Evolutionary conservation across 2,797 vertebrate species (phyloP), one percentile per base, ranked within the genome.

Genomic region (Alca torda): DNA sequence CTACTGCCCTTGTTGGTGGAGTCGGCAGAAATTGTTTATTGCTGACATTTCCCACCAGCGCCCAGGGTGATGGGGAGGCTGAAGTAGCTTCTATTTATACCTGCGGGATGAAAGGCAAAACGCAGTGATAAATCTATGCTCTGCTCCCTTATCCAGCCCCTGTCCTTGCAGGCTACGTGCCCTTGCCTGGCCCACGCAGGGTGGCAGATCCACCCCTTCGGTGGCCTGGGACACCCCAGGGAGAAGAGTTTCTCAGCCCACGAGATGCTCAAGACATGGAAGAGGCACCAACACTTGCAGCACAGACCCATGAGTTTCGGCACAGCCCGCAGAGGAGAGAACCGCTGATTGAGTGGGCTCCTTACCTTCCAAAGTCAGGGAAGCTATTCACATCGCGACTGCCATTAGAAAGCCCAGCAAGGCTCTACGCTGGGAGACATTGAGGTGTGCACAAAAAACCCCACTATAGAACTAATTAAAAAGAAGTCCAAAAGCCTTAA

Each of bases 401-500:
- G 87, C 50, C 25, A 6, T 56, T 19, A 61, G 84, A 45, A 54
- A 84, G 24, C 57, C 57, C 88, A n/a, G 90, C 93, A 69, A 65
- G 79, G 65, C 61, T 65, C 81, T 5, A 8, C 2, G 0, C 37
- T 10, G 7, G 53, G 65, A 80, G 69, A 63, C 86, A 83, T 0
- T 12, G 68, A 97, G 93, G 89, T 80, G 89, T 63, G 39, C 61
- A 84, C 83, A 73, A 53, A 76, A 77, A 30, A 77, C 0, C 35
- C 53, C 63, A 37, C 94, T 68, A 72, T 2, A 95, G 83, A 93
- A 96, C 92, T 97, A 97, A 97, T 97, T 97, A 95, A 97, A 97
- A 96, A 95, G 79, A 64, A 95, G 89, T 81, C 91, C 73, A 43
- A 93, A 92, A 95, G 65, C 92, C 78, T 95, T 91, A 93, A 94